Evolutionary conservation across 2,888 invertebrate genomes (phyloP), one percentile per base, ranked within the genome.

Genomic region (Leptopilina drosophilae): DNA sequence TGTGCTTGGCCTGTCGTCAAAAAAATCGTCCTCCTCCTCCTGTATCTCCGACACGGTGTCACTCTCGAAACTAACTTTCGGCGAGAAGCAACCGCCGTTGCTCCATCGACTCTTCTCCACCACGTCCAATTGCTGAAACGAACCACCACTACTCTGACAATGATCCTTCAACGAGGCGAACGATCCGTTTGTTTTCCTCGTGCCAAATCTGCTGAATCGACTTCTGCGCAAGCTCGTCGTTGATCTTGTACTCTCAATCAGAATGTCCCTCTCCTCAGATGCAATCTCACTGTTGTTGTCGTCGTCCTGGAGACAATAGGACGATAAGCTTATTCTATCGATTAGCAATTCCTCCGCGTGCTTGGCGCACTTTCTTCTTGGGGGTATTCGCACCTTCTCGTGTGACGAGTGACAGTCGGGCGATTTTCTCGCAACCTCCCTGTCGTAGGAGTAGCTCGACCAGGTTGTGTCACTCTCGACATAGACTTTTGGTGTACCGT

Each of bases 141-240:
- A 82, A 69, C 2, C 79, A 80, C 40, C 77, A 42, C 42, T 42
- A 42, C 42, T 42, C 79, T 26, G 82, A 77, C 59, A 84, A 65
- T 78, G 87, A 67, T 77, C 83, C 62, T 81, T 85, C 5, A 83
- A 77, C n/a, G 87, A 83, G 14, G 80, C 80, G 14, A 64, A 80
- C 6, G 84, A 84, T 0, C 83, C 83, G 69, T 87, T 83, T 40
- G 86, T 82, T 20, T 85, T 81, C 56, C 87, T 82, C 0, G 85
- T 84, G 5, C 87, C 87, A 53, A 89, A 87, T 5, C 87, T 88
- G 0, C 86, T 78, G 40, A 89, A 82, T 42, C 85, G 78, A 69
- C 87, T 88, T 6, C 85, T 85, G 73, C 87, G 87, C 73, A 87
- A 84, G 20, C 86, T 85, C 76, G 88, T 83, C 2, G 87, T 86